Evolutionary conservation across 2,888 invertebrate species (phyloP), one percentile per base, ranked within the genome.

Genomic region (Cylindroiulus punctatus): DNA sequence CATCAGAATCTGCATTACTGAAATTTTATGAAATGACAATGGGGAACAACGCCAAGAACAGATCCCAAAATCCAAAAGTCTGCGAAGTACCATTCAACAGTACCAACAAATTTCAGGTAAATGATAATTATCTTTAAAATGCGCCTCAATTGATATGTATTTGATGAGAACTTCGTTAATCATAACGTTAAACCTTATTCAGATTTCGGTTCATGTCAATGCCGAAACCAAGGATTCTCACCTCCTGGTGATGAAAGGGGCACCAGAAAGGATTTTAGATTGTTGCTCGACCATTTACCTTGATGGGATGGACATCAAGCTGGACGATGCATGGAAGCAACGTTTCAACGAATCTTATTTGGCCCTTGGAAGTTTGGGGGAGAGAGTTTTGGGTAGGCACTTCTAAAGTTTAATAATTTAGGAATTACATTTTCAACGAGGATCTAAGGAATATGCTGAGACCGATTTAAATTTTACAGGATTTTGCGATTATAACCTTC

Each of bases 261-360:
- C 92, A 47, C 93, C 92, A 8, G 93, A 92, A 89, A 89, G 92
- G 86, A 92, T 92, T 89, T 90, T 93, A 32, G 91, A 92, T 88
- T 89, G 91, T 86, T 92, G 91, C 88, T 89, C 90, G 36, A 89
- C 89, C 44, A 90, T 91, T 86, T 88, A 91, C 85, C 89, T 90
- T 86, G 89, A 91, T 84, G 91, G 91, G 81, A 89, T 90, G 86
- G 91, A 91, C 57, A 88, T 89, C 32, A 89, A 89, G 22, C 87
- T 92, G 88, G 90, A 90, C 86, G 91, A 91, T 44, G 89, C 89
- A 86, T 91, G 90, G 90, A 88, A 89, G 42, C 89, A 90, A 26
- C 89, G 89, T 22, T 92, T 91, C 89, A 91, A 91, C 87, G 88
- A 89, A 87, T 90, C 91, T 17, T 89, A 88, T 76, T 40, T 86